phyloP scores from a whole-genome alignment of 2,888 invertebrate genomes.

The Microdon myrmicae region DNA sequence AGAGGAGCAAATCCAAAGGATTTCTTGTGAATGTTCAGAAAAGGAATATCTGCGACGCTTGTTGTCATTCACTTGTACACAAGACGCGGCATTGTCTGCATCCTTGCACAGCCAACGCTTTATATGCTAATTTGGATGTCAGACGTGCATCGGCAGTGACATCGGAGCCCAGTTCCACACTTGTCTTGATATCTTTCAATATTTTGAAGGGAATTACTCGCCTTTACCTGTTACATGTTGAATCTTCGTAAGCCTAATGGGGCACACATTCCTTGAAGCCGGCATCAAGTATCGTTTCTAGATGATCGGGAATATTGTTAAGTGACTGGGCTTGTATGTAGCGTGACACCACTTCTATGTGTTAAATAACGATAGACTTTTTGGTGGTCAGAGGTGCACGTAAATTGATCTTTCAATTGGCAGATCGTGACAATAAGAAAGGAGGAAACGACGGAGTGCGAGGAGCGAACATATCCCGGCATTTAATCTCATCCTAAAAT shows the following conservation, averaged over 20 bases:
- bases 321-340: no score
- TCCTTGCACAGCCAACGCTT: constrained; percentile 6
- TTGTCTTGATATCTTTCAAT: constrained; percentile 48
- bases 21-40: constrained; percentile 22
- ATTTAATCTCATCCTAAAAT: constrained; percentile 43
- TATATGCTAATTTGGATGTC: constrained; percentile 49
- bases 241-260: constrained; percentile 38
- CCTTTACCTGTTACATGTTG: constrained; percentile 23
- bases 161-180: constrained; percentile 40
- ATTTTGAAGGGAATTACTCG: constrained; percentile 41
- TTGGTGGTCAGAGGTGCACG: constrained; percentile 7
- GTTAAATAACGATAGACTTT: no score
- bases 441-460: no score
- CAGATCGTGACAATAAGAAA: constrained; percentile 50
- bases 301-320: no score
- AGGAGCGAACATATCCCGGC: no score
- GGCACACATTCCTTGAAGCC: constrained; percentile 30
- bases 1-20: constrained; percentile 36
- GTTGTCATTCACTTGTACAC: constrained; percentile 18
- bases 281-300: no score
- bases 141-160: constrained; percentile 44
- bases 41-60: constrained; percentile 14
- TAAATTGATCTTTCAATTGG: constrained; percentile 50
- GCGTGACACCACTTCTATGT: no score
- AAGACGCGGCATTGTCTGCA: constrained; percentile 9